Base-by-base conservation (phyloP, 2,797 vertebrate genomes). In the Spinibarbus caldwelli region DNA sequence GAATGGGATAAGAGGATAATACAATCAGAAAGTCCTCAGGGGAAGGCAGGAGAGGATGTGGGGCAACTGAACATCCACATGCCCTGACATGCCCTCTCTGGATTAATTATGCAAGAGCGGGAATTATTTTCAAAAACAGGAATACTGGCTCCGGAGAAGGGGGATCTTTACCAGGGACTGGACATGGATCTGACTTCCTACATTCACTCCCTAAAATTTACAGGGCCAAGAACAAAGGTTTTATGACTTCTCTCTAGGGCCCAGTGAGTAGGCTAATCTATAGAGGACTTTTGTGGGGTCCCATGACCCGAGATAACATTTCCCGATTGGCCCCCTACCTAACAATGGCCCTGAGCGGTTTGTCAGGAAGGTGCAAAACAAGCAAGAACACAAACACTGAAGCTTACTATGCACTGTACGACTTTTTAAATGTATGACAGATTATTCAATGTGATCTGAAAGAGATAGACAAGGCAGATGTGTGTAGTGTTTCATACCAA, bases 61-160 rank as follows among this genome's bases (percentile, higher is more conserved):
- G 73, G 84, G 68, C 84, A 85, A 62, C 85, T 21, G 54, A 86
- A 82, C 43, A 59, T 75, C 84, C 86, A 71, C 79, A 73, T 89
- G 90, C 83, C 85, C 86, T 79, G 83, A 87, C 85, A 87, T 89
- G 90, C 78, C 83, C 86, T 86, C 83, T 78, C 54, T 57, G 66
- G 78, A 88, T 88, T 86, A 89, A 89, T 90, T 88, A 90, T 89
- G 83, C 86, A 90, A 84, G 70, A 87, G 59, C 17, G 0, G 5
- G 72, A 82, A 86, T 86, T 87, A 86, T 86, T 85, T 89, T 87
- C 83, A 86, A 85, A 83, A 59, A 82, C 83, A 70, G 80, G 77
- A 87, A 86, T 86, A 86, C 15, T 17, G 73, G 66, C 71, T 78
- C 80, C 12, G 2, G 31, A 31, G 67, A 36, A 43, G 21, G 11